Base-by-base conservation (phyloP, 2,113 vertebrate species). In the Trogon melanurus region DNA sequence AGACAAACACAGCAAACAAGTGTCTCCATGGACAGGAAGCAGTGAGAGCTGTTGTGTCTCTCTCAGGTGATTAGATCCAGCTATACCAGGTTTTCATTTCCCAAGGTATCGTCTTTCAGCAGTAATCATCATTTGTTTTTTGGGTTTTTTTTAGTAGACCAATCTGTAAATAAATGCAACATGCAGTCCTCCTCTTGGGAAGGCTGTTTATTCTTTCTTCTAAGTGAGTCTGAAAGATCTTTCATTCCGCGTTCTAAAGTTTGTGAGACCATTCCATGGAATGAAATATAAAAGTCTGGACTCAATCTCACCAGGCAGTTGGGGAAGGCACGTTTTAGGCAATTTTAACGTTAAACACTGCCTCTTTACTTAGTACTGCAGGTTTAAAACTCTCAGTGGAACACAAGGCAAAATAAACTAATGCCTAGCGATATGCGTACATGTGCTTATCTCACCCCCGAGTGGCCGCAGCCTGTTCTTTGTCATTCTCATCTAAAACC, bases 81-180 rank as follows among this genome's bases (percentile, higher is more conserved):
- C 29, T 79, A 27, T 32, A 89, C 8, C 16, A 27, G 53, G 47
- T n/a, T 93, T 76, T 79, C 36, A 65, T 23, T 21, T 91, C 83
- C 61, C 80, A 79, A 78, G 65, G 48, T 81, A 67, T 25, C 26
- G 48, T 26, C 57, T 75, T 62, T 44, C 60, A 81, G 61, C n/a
- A 84, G n/a, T 58, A 74, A 80, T 60, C 34, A 84, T 64, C 1
- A 47, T 64, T 83, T 88, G 53, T 5, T 13, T 69, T 53, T 22
- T 15, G n/a, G n/a, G n/a, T 2, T 5, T 29, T 71, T 85, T 92
- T 85, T 54, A 93, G 64, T 32, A 86, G 57, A 84, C 5, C 29
- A 36, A 19, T 74, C 53, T 89, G 64, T n/a, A 93, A 95, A 91
- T 79, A 92, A 87, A 84, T 34, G 34, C 47, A 60, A 66, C 53